Evolutionary conservation across 1,140 invertebrate species (phyloP), one percentile per base, ranked within the genome.

Genomic region (Adoxophyes honmai): DNA sequence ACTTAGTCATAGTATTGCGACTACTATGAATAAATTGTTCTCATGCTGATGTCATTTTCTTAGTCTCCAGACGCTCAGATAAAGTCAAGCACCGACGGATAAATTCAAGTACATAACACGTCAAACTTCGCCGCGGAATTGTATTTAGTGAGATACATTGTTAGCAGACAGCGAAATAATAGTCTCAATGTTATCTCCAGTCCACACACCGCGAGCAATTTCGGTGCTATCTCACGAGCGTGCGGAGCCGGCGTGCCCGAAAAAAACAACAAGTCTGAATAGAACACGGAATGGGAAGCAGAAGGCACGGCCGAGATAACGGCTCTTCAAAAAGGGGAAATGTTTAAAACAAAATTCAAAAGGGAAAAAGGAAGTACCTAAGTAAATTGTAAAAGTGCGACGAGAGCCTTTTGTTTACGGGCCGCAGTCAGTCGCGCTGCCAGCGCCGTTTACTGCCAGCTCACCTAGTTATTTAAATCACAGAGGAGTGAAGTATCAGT

Each of bases 341-440:
- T 73, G 70, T 67, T 75, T 70, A 81, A 81, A 81, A 75, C 74
- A 78, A 79, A 68, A 79, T 78, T 79, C 70, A 75, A 81, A 78
- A 73, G 68, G 70, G 68, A 75, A 65, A 66, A 62, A 66, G 64
- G 63, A 62, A 67, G 62, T 63, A 64, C 62, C 59, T 75, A 70
- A 76, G 75, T 79, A 72, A 81, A 81, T 81, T 78, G 77, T 73
- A 71, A 75, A 74, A 78, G 63, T 74, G 67, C 63, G 64, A 58
- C 55, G 62, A 59, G 64, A 64, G 60, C 55, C 70, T 75, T 81
- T 81, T 81, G 78, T 81, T 72, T 75, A 69, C 64, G 64, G 59
- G 48, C 55, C 66, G 73, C 71, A 68, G 70, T 66, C 67, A 70
- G 69, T 61, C 21, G 21, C 21, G 21, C 21, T 28, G 51, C 18